phyloP scores from a whole-genome alignment of 2,888 invertebrate species.

The Ecdyonurus torrentis region DNA sequence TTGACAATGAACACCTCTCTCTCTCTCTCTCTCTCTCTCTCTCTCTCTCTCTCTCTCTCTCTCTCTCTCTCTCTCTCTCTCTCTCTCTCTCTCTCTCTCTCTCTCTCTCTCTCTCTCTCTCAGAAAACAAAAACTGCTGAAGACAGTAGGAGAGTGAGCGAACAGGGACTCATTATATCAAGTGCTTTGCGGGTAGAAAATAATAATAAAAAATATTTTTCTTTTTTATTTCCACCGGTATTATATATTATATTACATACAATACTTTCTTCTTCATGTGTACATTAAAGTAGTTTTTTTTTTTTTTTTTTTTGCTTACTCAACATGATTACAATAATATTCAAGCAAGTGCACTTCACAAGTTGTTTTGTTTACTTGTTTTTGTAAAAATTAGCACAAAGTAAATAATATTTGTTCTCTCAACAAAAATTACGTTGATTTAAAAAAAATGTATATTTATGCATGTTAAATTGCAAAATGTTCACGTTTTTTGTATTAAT shows the following conservation, averaged over 20 bases:
- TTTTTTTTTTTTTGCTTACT: neutral
- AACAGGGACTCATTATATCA: neutral
- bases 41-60: neutral
- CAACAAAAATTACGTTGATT: too few species aligned
- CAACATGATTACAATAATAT: too few species aligned
- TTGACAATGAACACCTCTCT: neutral
- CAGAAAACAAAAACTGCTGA: too few species aligned
- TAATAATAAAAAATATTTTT: neutral
- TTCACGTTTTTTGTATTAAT: too few species aligned
- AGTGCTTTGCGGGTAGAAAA: neutral
- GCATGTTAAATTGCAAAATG: too few species aligned
- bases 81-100: neutral
- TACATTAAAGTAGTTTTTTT: neutral
- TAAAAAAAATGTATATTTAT: too few species aligned
- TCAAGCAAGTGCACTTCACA: too few species aligned
- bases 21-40: neutral
- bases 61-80: neutral
- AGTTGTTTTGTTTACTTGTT: too few species aligned
- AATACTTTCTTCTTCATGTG: neutral
- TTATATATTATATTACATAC: neutral
- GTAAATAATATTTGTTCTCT: too few species aligned
- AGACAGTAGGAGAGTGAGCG: neutral
- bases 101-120: neutral
- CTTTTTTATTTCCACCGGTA: too few species aligned
- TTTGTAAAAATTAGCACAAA: too few species aligned